A percentile compares a stretch with the other conserved stretches of the same genome.
phyloP scores from a whole-genome alignment of 2,113 vertebrate species.

The Calcarius ornatus region DNA sequence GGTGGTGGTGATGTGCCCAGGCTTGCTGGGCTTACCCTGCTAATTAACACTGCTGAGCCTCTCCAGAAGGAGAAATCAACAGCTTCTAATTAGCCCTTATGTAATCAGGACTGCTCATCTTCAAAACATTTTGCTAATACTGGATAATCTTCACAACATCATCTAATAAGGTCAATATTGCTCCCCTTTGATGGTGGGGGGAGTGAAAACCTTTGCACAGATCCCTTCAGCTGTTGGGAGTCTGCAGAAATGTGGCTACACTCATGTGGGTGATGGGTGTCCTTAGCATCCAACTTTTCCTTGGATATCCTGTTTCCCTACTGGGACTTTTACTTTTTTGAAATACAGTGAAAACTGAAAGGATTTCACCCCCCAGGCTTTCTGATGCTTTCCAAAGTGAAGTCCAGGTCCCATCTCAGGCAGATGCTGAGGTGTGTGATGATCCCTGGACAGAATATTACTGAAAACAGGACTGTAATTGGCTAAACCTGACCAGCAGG shows the following conservation, averaged over 20 bases:
- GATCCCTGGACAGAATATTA: not conserved
- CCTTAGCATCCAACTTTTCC: not conserved
- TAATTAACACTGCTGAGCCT: not conserved
- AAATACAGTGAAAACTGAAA: not conserved
- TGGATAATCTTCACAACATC: not conserved
- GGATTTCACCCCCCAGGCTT: not conserved
- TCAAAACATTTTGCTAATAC: not conserved
- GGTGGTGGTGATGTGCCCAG: not conserved
- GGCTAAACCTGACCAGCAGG: not conserved
- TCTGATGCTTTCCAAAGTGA: not conserved
- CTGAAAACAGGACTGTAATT: not conserved
- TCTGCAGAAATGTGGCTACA: not conserved
- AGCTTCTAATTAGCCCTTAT: constrained; percentile 4
- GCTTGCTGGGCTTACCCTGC: not conserved
- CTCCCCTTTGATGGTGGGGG: not conserved
- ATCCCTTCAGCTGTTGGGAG: fast-evolving
- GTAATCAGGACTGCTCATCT: not conserved
- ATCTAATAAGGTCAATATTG: not conserved
- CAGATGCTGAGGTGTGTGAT: not conserved
- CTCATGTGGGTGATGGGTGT: not conserved
- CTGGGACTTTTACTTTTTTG: not conserved
- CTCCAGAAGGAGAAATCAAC: not conserved
- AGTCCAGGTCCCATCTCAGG: not conserved
- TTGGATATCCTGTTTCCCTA: not conserved
- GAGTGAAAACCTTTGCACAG: not conserved